Evolutionary conservation across 2,888 invertebrate species (phyloP).

Genomic region (Athetis lepigone): DNA sequence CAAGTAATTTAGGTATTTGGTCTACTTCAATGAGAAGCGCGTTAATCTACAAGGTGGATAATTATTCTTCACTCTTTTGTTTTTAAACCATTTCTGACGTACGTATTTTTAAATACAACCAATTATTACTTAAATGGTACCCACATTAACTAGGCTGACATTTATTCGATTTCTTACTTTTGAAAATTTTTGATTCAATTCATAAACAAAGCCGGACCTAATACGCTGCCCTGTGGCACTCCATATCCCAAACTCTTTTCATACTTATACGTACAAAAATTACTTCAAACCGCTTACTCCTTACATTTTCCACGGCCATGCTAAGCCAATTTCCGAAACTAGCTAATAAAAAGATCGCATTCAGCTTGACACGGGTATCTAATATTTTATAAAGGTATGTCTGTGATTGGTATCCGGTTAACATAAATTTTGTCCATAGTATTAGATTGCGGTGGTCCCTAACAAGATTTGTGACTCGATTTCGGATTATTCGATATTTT

Average conservation of each 20-base stretch:
- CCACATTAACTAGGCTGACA: too few relatives aligned
- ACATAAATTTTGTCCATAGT: conserved; percentile 67
- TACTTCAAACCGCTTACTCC: conserved; percentile 43
- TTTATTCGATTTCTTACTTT: too few relatives aligned
- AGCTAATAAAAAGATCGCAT: conserved; percentile 65
- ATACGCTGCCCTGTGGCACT: too few relatives aligned
- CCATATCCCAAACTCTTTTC: too few relatives aligned
- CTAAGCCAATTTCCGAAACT: conserved; percentile 63
- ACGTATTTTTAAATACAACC: too few relatives aligned
- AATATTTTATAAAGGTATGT: conserved; percentile 69
- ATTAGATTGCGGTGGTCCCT: conserved; percentile 65
- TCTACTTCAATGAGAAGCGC: too few relatives aligned
- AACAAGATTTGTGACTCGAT: conserved; percentile 68
- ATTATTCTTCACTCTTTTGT: too few relatives aligned
- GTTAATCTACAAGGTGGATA: too few relatives aligned
- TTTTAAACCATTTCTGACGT: too few relatives aligned
- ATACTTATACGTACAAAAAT: conserved; percentile 17
- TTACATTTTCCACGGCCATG: conserved; percentile 38
- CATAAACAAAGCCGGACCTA: too few relatives aligned
- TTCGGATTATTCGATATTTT: conserved; percentile 60
- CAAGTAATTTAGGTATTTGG: background rate
- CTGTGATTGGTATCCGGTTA: conserved; percentile 71
- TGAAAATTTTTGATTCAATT: too few relatives aligned
- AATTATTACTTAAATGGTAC: too few relatives aligned
- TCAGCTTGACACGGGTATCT: conserved; percentile 65